Conservation (phyloP, 1,140 invertebrate species). For the Steinernema khuongi region DNA sequence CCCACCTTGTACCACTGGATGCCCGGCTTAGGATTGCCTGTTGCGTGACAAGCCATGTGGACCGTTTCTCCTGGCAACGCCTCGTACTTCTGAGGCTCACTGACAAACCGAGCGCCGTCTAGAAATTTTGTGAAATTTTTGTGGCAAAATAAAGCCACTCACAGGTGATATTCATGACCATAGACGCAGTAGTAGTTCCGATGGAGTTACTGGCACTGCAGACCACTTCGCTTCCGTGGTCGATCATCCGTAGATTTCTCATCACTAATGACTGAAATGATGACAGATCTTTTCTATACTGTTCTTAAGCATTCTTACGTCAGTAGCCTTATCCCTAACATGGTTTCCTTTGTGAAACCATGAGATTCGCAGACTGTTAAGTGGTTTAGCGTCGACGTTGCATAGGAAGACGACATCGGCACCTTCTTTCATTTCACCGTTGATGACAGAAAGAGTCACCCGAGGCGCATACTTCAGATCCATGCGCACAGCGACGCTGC, state of each 20-base stretch:
- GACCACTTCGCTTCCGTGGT: constrained; percentile 29
- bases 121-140: background rate
- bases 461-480: constrained; percentile 33
- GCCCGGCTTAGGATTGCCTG: constrained; percentile 48
- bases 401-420: constrained; percentile 32
- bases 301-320: constrained; percentile 17
- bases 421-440: constrained; percentile 26
- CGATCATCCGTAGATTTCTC: constrained; percentile 32
- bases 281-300: background rate
- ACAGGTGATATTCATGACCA: constrained; percentile 35
- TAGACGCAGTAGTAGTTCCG: constrained; percentile 26
- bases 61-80: constrained; percentile 37
- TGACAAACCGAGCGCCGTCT: background rate
- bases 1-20: constrained; percentile 46
- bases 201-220: constrained; percentile 35
- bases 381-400: constrained; percentile 36
- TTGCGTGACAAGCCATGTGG: constrained; percentile 49
- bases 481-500: constrained; percentile 25
- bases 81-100: background rate
- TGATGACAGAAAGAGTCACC: constrained; percentile 28
- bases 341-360: constrained; percentile 35
- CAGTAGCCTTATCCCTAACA: constrained; percentile 27
- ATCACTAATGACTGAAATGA: constrained; percentile 34
- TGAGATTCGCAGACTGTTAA: constrained; percentile 30
- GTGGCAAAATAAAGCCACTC: constrained; percentile 13